These are phyloP conservation scores for Hydrolagus affinis DNA, from an alignment of 2,113 vertebrate species.

Conservation along the genomic window DNA sequence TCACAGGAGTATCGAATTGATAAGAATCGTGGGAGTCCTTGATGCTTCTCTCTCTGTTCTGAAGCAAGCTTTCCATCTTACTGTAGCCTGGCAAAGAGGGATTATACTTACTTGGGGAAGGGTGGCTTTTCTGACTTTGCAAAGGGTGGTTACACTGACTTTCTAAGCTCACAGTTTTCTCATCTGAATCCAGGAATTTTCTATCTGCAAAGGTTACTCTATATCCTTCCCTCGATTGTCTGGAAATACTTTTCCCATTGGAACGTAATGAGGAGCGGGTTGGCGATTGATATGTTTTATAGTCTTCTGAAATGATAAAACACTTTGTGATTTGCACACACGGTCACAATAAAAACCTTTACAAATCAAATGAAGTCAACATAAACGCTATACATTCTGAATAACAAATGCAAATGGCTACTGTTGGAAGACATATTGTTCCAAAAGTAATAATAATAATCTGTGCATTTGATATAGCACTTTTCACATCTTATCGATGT, in stretches of 20 bases:
- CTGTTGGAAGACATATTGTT: too few relatives aligned
- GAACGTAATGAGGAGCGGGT: constrained; percentile 43
- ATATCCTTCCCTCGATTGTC: constrained; percentile 41
- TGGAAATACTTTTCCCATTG: constrained; percentile 41
- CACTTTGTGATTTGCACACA: neutral
- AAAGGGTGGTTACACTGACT: constrained; percentile 29
- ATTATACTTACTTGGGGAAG: neutral
- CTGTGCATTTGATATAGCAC: too few relatives aligned
- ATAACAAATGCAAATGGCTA: too few relatives aligned
- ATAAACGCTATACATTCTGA: too few relatives aligned
- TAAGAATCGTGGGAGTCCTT: neutral
- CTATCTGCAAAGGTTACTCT: constrained; percentile 49
- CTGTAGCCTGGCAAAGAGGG: neutral
- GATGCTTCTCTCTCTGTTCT: neutral
- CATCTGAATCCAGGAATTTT: constrained; percentile 42
- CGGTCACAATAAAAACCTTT: too few relatives aligned
- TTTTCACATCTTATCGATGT: too few relatives aligned
- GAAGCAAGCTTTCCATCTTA: constrained; percentile 18
- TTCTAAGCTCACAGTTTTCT: constrained; percentile 36
- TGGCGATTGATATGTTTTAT: constrained; percentile 35
- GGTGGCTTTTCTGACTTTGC: neutral
- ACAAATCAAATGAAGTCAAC: too few relatives aligned
- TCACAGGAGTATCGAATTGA: neutral
- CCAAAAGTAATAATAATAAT: too few relatives aligned
- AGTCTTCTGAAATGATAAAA: constrained; percentile 37